Conservation (phyloP, 2,888 invertebrate species). For the Deladenus siricidicola region DNA sequence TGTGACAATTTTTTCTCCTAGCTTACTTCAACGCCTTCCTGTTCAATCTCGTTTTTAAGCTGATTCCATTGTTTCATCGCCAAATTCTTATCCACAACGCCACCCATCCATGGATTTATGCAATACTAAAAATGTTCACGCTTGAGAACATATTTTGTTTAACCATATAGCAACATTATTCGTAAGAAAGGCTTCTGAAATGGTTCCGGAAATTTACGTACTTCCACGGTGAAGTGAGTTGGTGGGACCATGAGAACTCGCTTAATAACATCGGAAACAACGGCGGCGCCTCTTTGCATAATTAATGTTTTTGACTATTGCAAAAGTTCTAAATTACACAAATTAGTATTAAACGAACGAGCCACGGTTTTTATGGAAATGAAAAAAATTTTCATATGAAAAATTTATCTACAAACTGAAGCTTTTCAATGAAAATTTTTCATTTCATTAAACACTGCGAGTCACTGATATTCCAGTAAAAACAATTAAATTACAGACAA, state of each 20-base stretch:
- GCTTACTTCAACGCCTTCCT: slow-evolving; percentile 43
- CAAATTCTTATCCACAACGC: slow-evolving; percentile 44
- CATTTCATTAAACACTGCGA: no score
- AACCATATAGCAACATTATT: no score
- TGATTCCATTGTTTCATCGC: slow-evolving; percentile 46
- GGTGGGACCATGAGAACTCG: slow-evolving; percentile 52
- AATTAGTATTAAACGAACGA: no score
- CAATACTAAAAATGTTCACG: slow-evolving; percentile 29
- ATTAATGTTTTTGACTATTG: no score
- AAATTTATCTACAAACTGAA: no score
- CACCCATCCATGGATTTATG: slow-evolving; percentile 54
- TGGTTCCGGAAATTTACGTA: slow-evolving; percentile 4
- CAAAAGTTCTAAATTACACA: no score
- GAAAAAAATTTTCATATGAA: no score
- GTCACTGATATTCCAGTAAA: no score
- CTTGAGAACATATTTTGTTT: background rate
- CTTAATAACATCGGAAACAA: slow-evolving; percentile 41
- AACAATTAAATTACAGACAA: no score
- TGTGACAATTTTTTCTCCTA: background rate
- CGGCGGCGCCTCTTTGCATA: slow-evolving; percentile 6
- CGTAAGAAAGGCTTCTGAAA: no score
- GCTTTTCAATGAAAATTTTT: no score
- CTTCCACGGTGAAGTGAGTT: slow-evolving; percentile 48
- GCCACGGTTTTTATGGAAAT: no score
- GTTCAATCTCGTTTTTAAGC: slow-evolving; percentile 46